A percentile compares a stretch with the other conserved stretches of the same genome.
phyloP scores from a whole-genome alignment of 2,113 vertebrate species.

The Sciurus niger region DNA sequence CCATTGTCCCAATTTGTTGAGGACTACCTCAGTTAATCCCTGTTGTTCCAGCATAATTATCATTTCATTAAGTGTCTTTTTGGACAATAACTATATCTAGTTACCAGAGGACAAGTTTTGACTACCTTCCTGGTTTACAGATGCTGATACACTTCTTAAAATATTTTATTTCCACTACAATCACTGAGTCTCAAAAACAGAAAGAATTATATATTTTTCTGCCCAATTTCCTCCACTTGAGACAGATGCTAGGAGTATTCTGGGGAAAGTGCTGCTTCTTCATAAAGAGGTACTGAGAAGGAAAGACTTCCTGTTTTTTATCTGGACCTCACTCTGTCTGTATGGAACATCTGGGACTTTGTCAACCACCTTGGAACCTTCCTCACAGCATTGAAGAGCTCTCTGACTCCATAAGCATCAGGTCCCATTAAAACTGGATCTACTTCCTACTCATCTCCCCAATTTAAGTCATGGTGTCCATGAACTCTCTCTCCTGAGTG shows the following conservation, averaged over 20 bases:
- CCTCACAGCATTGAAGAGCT: neutral
- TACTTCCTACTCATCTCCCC: neutral
- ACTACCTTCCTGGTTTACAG: neutral
- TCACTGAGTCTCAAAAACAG: neutral
- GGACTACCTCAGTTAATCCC: neutral
- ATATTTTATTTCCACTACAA: neutral
- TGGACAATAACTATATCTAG: neutral
- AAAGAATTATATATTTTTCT: conserved; percentile 36
- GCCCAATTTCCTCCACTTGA: neutral
- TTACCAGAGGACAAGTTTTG: neutral
- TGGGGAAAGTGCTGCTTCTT: neutral
- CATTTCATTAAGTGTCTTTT: neutral
- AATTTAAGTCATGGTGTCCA: neutral
- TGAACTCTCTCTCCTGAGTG: neutral
- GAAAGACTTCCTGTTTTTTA: neutral
- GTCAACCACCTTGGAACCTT: neutral
- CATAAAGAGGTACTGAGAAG: neutral
- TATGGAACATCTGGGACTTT: neutral
- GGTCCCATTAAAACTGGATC: neutral
- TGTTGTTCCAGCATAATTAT: neutral
- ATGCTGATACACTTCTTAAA: neutral
- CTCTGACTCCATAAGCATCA: neutral
- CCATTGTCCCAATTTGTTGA: neutral
- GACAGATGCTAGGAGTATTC: neutral
- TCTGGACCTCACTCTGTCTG: neutral